phyloP scores from a whole-genome alignment of 2,797 vertebrate genomes.

The Anableps anableps region DNA sequence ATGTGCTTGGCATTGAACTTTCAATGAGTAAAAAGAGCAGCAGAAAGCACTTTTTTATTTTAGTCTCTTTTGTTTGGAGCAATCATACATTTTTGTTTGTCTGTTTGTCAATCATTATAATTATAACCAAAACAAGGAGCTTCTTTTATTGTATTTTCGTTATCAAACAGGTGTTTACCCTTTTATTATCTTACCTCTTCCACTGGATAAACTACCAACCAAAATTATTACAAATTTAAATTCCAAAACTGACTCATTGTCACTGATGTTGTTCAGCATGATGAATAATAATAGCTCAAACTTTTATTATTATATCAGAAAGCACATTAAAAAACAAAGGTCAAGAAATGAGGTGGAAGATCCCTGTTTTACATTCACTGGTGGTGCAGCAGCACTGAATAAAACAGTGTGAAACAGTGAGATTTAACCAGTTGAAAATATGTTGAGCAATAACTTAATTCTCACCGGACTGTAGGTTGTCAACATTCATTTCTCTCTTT shows the following conservation, averaged over 20 bases:
- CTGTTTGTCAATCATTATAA: slow-evolving; percentile 16
- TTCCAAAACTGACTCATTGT: not conserved
- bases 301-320: slow-evolving; percentile 1
- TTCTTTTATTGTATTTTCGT: not conserved
- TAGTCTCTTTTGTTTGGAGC: slow-evolving; percentile 12
- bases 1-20: slow-evolving; percentile 16
- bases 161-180: not conserved
- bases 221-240: not conserved
- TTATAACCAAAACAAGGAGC: slow-evolving; percentile 2
- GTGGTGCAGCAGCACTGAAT: not conserved
- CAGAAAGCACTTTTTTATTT: slow-evolving; percentile 22
- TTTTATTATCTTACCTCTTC: slow-evolving; percentile 5
- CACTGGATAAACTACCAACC: not conserved
- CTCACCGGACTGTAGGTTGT: not conserved
- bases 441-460: not conserved
- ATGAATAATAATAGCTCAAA: not conserved
- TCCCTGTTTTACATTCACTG: not conserved
- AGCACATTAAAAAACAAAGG: not conserved
- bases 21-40: slow-evolving; percentile 9
- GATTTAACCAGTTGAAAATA: not conserved
- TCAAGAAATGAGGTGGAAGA: not conserved
- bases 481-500: not conserved
- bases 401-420: not conserved
- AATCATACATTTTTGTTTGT: not conserved
- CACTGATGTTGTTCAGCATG: not conserved